phyloP scores from a whole-genome alignment of 2,797 vertebrate species.

The Pangasius mekongensis region DNA sequence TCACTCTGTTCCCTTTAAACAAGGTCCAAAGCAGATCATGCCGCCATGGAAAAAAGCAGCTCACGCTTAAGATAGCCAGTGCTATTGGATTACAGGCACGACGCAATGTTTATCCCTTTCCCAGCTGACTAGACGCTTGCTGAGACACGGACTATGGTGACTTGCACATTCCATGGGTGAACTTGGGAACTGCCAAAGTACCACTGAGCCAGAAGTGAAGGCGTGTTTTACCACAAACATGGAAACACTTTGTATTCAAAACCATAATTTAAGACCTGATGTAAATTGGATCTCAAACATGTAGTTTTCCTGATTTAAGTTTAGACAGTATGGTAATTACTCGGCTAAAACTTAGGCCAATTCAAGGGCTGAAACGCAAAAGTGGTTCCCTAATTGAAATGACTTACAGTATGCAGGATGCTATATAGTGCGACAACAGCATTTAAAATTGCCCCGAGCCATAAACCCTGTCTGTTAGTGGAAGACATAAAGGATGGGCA shows the following conservation, averaged over 20 bases:
- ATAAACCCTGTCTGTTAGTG: neutral
- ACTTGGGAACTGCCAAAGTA: neutral
- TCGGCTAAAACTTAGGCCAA: neutral
- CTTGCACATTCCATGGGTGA: constrained; percentile 57
- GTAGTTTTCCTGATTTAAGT: neutral
- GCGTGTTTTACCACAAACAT: neutral
- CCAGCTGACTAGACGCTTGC: constrained; percentile 39
- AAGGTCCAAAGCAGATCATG: neutral
- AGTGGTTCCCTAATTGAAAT: neutral
- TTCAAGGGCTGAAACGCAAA: neutral
- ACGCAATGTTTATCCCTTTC: constrained; percentile 61
- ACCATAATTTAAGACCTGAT: neutral
- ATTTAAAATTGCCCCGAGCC: neutral
- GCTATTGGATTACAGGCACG: constrained; percentile 55
- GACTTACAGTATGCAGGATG: neutral
- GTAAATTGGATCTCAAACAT: neutral
- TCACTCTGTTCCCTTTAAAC: neutral
- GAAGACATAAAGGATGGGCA: neutral
- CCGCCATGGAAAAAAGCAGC: constrained; percentile 41
- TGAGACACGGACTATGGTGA: constrained; percentile 35
- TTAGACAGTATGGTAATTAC: neutral
- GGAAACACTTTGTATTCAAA: neutral
- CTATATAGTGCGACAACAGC: neutral
- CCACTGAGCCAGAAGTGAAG: neutral
- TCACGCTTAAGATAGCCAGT: constrained; percentile 51